phyloP scores from a whole-genome alignment of 2,113 vertebrate species.

The Micromys minutus region DNA sequence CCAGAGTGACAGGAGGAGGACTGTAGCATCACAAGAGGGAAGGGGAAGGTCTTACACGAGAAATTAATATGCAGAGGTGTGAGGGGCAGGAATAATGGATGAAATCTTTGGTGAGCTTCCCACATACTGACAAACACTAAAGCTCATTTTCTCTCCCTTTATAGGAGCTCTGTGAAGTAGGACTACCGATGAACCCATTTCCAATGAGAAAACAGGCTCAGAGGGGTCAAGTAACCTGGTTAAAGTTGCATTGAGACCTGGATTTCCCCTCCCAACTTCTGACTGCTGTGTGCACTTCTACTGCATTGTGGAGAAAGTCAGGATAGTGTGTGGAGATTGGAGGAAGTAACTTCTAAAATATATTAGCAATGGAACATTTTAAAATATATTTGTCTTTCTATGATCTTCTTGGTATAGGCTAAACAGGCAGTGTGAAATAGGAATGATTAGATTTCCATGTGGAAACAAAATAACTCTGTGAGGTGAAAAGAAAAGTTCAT shows the following conservation, averaged over 20 bases:
- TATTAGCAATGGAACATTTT: background rate
- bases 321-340: background rate
- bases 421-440: slow-evolving; percentile 41
- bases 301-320: background rate
- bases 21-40: too few species aligned
- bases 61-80: background rate
- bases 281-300: background rate
- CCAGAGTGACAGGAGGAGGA: background rate
- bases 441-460: slow-evolving; percentile 24
- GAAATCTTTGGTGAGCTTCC: background rate
- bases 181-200: background rate
- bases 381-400: background rate
- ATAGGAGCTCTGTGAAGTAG: background rate
- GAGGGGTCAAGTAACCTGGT: background rate
- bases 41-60: background rate
- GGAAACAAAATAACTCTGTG: background rate
- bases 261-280: background rate
- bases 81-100: background rate
- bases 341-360: background rate
- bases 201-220: slow-evolving; percentile 7
- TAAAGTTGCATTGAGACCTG: background rate
- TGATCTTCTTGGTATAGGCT: slow-evolving; percentile 18
- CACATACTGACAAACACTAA: background rate
- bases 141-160: background rate
- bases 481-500: slow-evolving; percentile 16